Evolutionary conservation across 2,113 vertebrate genomes (phyloP), one percentile per base, ranked within the genome.

Genomic region (Clarias macrocephalus): DNA sequence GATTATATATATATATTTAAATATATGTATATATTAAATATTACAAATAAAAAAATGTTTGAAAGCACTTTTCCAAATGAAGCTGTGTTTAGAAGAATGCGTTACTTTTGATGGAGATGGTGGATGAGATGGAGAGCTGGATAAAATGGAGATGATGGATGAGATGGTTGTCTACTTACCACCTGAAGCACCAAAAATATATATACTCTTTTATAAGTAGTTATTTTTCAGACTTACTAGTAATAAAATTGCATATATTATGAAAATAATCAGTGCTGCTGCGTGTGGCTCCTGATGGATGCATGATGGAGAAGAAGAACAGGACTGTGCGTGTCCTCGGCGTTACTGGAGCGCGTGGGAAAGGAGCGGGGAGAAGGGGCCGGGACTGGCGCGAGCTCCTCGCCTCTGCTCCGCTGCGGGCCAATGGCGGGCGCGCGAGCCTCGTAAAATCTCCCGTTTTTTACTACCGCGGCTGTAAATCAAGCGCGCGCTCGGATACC

Each of bases 391-490:
- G 62, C 85, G 52, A 59, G 79, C 88, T 57, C 60, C 54, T 73
- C 88, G 86, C 88, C 79, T 87, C 63, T 88, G 70, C 68, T 77
- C 83, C 81, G 82, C 81, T 62, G 80, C 73, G 80, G 79, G 82
- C 89, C 89, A 90, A 90, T 90, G 89, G 87, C 87, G 82, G 89
- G 10, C 81, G 87, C 82, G 87, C 89, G 87, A 90, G 89, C 85
- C 89, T 90, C 87, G 89, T 90, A 90, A 90, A 90, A 83, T 7
- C 9, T 3, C 42, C 42, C 19, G 11, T 1, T 76, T 73, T 77
- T 90, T 82, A 90, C 89, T 88, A 87, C 89, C 85, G 73, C 52
- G 80, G 89, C 85, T 90, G 89, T 90, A 90, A 90, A 90, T 90
- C 89, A 87, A 65, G 54, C 75, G 3, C 18, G 59, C 57, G 65